Conservation (phyloP, 1,140 invertebrate genomes). For the Samia ricini region DNA sequence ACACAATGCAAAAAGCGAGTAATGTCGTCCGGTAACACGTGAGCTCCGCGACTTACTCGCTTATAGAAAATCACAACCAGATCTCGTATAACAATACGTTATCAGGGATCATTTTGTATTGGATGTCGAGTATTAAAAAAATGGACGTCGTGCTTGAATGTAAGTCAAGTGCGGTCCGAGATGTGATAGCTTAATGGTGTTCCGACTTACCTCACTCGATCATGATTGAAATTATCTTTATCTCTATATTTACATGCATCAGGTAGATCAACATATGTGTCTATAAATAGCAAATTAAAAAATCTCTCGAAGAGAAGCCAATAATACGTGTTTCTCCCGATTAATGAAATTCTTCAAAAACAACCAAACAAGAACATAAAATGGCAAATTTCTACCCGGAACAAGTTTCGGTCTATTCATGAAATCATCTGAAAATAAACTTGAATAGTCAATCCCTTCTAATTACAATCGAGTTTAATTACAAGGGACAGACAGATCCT, state of each 20-base stretch:
- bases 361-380: no score
- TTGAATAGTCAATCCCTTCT: conserved; percentile 34
- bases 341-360: no score
- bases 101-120: conserved; percentile 7
- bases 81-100: conserved; percentile 5
- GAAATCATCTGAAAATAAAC: conserved; percentile 30
- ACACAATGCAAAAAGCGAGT: conserved; percentile 5
- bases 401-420: neutral
- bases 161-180: conserved; percentile 3
- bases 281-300: no score
- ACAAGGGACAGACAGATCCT: conserved; percentile 23
- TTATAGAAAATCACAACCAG: conserved; percentile 5
- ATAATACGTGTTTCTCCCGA: no score
- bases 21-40: conserved; percentile 2
- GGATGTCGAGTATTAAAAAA: neutral
- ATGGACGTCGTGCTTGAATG: conserved; percentile 3
- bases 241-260: neutral
- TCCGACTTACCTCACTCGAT: neutral
- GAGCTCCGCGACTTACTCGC: conserved; percentile 1
- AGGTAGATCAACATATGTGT: no score
- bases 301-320: no score
- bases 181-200: neutral
- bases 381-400: neutral
- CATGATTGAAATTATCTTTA: neutral
- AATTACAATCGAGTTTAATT: conserved; percentile 53